Evolutionary conservation across 1,140 invertebrate species (phyloP).

Genomic region (Manduca sexta): DNA sequence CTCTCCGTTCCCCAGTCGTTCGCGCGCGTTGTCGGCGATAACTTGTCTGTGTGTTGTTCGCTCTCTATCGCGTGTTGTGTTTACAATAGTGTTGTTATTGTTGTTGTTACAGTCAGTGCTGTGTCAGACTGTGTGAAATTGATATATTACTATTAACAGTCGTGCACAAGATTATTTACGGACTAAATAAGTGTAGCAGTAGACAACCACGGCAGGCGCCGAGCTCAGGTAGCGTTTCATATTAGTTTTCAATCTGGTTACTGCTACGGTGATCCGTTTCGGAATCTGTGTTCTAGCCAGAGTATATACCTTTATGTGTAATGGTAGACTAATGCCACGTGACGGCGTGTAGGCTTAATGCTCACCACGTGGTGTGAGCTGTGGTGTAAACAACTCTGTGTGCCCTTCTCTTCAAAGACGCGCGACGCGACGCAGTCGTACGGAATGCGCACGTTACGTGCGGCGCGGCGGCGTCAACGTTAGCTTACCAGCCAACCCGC

Average conservation of each 20-base stretch:
- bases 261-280: slow-evolving; percentile 33
- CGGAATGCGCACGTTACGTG: slow-evolving; percentile 9
- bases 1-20: slow-evolving; percentile 50
- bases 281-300: slow-evolving; percentile 19
- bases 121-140: slow-evolving; percentile 34
- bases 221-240: slow-evolving; percentile 64
- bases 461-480: slow-evolving; percentile 3
- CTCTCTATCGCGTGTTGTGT: slow-evolving; percentile 51
- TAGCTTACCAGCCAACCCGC: not conserved
- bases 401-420: slow-evolving; percentile 43
- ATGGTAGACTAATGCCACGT: slow-evolving; percentile 45
- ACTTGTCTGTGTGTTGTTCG: slow-evolving; percentile 36
- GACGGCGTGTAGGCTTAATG: slow-evolving; percentile 43
- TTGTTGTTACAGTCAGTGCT: slow-evolving; percentile 42
- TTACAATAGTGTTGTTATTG: slow-evolving; percentile 66
- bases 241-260: slow-evolving; percentile 63
- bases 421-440: slow-evolving; percentile 6
- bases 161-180: slow-evolving; percentile 19
- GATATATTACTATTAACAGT: slow-evolving; percentile 6
- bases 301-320: slow-evolving; percentile 32
- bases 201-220: slow-evolving; percentile 57
- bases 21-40: slow-evolving; percentile 53
- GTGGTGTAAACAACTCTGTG: slow-evolving; percentile 60
- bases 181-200: slow-evolving; percentile 36
- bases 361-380: slow-evolving; percentile 60